Base-by-base conservation (phyloP, 1,140 invertebrate genomes). In the Formica exsecta region DNA sequence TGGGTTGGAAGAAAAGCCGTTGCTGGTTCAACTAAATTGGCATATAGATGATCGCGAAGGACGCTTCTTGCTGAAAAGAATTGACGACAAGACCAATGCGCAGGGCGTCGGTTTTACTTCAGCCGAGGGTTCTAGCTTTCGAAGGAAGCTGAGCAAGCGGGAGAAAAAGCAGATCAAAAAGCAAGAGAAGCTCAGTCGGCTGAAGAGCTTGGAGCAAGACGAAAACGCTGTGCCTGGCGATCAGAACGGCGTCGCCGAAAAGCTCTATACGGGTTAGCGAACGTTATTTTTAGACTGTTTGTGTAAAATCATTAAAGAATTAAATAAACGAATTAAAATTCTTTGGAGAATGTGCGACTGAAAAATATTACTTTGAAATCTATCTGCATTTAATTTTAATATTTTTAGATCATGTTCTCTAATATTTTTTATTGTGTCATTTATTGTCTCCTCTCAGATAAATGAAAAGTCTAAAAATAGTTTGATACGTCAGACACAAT, bases 141-240 rank as follows among this genome's bases (percentile, higher is more conserved):
- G 97, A 92, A 96, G 99, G 93, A 99, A 99, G 96, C 96, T 99
- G 75, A 99, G 99, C n/a, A 99, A 99, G 95, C 96, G 99, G 70
- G 99, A 99, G 93, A 99, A 99, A 95, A 99, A 99, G 93, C 98
- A 99, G 93, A 96, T 99, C 93, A 99, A 99, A 95, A 99, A 99
- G 93, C 98, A 99, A 93, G 98, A 99, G 92, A 99, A 99, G 95
- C 95, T 99, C 71, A 97, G 97, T 36, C 96, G 98, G 94, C 95
- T 98, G 83, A 98, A 98, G 95, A 97, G 97, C 85, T 90, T 89
- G 9, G 95, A 95, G 77, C 95, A 95, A 71, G 97, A 98, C 89
- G 97, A 97, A 83, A 97, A 96, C 71, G 95, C 97, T 88, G 93
- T 95, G 7, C 96, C 96, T 61, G 96, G 98, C 76, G 98, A 98